Evolutionary conservation across 2,888 invertebrate species (phyloP), one percentile per base, ranked within the genome.

Genomic region (Gonocerus acuteangulatus): DNA sequence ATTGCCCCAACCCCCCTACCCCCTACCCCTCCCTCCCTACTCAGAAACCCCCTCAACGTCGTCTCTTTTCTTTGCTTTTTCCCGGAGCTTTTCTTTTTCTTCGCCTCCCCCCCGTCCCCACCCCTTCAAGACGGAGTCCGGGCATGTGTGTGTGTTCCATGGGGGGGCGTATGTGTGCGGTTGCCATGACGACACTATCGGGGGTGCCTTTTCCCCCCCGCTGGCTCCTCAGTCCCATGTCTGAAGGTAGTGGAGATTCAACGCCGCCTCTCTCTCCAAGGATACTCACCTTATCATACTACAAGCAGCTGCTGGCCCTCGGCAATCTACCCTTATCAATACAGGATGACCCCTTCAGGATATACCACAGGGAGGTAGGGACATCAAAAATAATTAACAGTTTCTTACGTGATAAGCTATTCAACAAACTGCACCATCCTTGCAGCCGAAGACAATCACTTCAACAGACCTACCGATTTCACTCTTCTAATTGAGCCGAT

Each of bases 261-360:
- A 52, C 64, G 27, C 60, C 60, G 49, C 62, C 62, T n/a, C 39
- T 44, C 1, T 60, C 63, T 22, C 60, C 63, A n/a, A 23, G 49
- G 36, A 81, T 82, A 15, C 76, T 82, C 57, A 81, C 82, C 48
- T 79, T 73, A 72, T 61, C 65, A 44, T 70, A 70, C 66, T 70
- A 70, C 65, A 70, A 70, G 61, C 69, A 69, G 51, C 62, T 70
- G 47, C 63, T 70, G 45, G 70, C 70, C 2, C 63, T 70, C 52
- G 70, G 69, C 4, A 69, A 69, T 15, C 60, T 65, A 63, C 69
- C 63, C 67, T 54, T 63, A 49, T 62, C 60, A 36, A 16, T 62
- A 11, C 65, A 61, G 22, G 61, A 62, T 58, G 66, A 62, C 54
- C 54, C 58, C 48, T 51, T 64, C 60, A 60, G 59, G 60, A 49